phyloP scores from a whole-genome alignment of 2,113 vertebrate genomes.

The Hoplias malabaricus region DNA sequence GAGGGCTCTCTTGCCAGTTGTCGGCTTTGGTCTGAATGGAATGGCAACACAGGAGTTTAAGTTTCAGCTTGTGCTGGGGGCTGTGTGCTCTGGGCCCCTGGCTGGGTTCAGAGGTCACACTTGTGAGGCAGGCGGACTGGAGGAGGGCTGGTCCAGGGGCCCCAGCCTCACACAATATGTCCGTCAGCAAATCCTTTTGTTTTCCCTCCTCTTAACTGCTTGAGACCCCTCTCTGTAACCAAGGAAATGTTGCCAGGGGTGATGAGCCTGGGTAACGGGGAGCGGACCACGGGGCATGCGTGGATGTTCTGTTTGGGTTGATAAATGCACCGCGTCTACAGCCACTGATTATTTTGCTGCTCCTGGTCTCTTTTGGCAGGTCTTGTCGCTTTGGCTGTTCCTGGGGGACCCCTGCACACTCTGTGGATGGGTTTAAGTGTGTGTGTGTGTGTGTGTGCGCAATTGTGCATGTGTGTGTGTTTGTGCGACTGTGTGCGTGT shows the following conservation, averaged over 20 bases:
- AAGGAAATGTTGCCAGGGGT: conserved; percentile 40
- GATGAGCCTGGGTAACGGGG: conserved; percentile 20
- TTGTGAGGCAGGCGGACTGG: conserved; percentile 47
- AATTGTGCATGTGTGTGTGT: conserved; percentile 2
- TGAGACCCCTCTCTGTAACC: conserved; percentile 36
- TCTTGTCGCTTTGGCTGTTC: conserved; percentile 21
- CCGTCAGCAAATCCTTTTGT: conserved; percentile 47
- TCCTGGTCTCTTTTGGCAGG: conserved; percentile 29
- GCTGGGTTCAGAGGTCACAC: conserved; percentile 48
- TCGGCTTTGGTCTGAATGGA: conserved; percentile 43
- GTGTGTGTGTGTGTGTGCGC: conserved; percentile 23
- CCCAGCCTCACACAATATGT: conserved; percentile 44
- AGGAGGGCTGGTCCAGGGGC: conserved; percentile 31
- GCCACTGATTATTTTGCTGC: conserved; percentile 50
- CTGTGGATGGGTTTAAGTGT: conserved; percentile 27
- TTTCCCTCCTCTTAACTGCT: conserved; percentile 28
- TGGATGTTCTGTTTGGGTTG: conserved; percentile 36
- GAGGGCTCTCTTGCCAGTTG: conserved; percentile 34
- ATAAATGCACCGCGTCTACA: conserved; percentile 29
- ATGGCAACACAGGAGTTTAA: conserved; percentile 52
- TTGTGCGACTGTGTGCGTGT: conserved; percentile 15
- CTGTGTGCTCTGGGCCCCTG: conserved; percentile 45
- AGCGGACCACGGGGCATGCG: background rate
- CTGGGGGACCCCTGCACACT: conserved; percentile 34
- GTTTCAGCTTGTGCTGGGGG: conserved; percentile 49